Evolutionary conservation across 2,888 invertebrate species (phyloP).

Genomic region (Lepidocyrtoides sp.): DNA sequence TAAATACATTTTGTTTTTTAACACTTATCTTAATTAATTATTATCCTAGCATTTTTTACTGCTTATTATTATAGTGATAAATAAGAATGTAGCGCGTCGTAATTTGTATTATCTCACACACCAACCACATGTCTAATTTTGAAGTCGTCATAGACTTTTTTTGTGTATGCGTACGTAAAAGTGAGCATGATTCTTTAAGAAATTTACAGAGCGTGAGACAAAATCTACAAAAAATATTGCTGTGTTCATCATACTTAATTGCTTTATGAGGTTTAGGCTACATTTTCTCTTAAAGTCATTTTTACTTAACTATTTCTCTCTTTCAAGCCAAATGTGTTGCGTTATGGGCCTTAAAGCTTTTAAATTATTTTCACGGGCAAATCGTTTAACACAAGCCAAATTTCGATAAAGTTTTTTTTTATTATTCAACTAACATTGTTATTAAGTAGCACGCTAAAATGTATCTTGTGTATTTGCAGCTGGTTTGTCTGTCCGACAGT

Average conservation of each 20-base stretch:
- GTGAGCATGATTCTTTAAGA: neutral
- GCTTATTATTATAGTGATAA: neutral
- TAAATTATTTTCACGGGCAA: conserved; percentile 34
- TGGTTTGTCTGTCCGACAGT: too few relatives aligned
- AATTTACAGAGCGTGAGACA: conserved; percentile 80
- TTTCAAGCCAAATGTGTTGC: neutral
- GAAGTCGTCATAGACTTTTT: conserved; percentile 22
- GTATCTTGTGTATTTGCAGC: too few relatives aligned
- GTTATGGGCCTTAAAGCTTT: neutral
- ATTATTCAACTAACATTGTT: neutral
- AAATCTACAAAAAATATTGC: conserved; percentile 33
- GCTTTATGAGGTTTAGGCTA: conserved; percentile 10
- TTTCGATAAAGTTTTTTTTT: conserved; percentile 19
- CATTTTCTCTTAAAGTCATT: too few relatives aligned
- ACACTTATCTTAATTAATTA: conserved; percentile 44
- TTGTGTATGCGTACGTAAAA: neutral
- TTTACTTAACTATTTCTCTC: neutral
- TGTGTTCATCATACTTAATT: conserved; percentile 50
- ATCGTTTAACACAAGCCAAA: conserved; percentile 29
- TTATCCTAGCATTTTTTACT: conserved; percentile 4
- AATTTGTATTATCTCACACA: conserved; percentile 49
- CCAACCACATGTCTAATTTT: conserved; percentile 46
- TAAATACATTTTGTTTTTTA: neutral
- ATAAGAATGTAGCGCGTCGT: conserved; percentile 23
- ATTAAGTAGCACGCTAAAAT: neutral